These are phyloP conservation scores for Stenurella melanura DNA, from an alignment of 2,888 invertebrate genomes.

Conservation along the genomic window DNA sequence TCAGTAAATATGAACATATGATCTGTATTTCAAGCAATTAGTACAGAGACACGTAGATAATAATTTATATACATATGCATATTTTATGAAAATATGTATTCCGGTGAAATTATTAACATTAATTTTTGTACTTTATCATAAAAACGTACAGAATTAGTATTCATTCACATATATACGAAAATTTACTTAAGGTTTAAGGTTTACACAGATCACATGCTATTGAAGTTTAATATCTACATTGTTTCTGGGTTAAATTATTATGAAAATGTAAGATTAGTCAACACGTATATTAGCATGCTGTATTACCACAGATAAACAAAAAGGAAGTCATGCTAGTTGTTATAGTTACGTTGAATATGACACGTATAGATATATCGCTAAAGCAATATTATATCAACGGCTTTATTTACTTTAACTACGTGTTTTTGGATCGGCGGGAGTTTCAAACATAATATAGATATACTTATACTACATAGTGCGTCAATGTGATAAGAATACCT, in stretches of 20 bases:
- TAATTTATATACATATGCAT: not conserved
- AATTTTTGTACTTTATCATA: not conserved
- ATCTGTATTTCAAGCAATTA: constrained; percentile 17
- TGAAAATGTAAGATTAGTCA: constrained; percentile 48
- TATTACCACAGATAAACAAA: constrained; percentile 42
- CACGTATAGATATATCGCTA: constrained; percentile 37
- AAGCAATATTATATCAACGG: not conserved
- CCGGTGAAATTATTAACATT: not conserved
- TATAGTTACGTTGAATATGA: constrained; percentile 33
- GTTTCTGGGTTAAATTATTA: constrained; percentile 39
- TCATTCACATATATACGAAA: not conserved
- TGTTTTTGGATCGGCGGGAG: not conserved
- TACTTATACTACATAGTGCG: not conserved
- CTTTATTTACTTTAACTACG: not conserved
- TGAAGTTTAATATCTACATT: constrained; percentile 32
- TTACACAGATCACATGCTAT: constrained; percentile 27
- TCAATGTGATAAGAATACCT: not conserved
- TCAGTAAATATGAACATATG: constrained; percentile 21
- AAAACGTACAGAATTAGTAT: constrained; percentile 5
- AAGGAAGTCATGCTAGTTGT: constrained; percentile 41
- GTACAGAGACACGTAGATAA: not conserved
- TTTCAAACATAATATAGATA: not conserved
- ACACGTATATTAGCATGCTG: constrained; percentile 41
- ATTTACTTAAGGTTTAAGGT: constrained; percentile 22
- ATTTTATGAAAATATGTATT: not conserved